phyloP scores from a whole-genome alignment of 2,113 vertebrate species.

The Proterorhinus semilunaris region DNA sequence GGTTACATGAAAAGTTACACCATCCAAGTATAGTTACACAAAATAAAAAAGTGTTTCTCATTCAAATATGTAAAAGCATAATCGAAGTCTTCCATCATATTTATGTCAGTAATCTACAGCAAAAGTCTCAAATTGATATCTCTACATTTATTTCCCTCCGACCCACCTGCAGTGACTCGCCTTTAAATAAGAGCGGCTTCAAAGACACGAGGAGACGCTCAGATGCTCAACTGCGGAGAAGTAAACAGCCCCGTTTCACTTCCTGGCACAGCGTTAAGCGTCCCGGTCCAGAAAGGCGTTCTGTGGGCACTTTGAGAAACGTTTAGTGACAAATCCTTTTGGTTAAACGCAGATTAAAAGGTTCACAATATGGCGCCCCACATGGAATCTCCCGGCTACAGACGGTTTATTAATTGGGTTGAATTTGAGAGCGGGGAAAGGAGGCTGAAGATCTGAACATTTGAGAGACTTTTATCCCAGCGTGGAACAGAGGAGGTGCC shows the following conservation, averaged over 20 bases:
- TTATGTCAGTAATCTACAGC: too few species aligned
- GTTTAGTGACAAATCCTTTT: background rate
- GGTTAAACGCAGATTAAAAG: conserved; percentile 68
- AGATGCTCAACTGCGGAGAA: background rate
- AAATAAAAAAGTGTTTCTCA: too few species aligned
- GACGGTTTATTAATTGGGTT: conserved; percentile 47
- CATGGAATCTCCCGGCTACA: conserved; percentile 27
- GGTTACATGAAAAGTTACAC: too few species aligned
- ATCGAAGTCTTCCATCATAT: too few species aligned
- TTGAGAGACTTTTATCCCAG: conserved; percentile 48
- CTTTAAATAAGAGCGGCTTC: too few species aligned
- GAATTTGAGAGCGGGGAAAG: conserved; percentile 38
- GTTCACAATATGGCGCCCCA: conserved; percentile 50
- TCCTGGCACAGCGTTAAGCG: background rate
- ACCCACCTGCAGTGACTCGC: too few species aligned
- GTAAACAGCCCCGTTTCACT: background rate
- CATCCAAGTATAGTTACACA: too few species aligned
- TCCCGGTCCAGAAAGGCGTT: background rate
- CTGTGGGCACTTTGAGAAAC: background rate
- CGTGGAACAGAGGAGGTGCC: conserved; percentile 31
- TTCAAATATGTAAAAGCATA: too few species aligned
- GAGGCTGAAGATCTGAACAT: conserved; percentile 47
- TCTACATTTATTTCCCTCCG: too few species aligned
- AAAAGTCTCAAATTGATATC: too few species aligned
- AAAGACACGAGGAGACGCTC: too few species aligned